A percentile compares a stretch with the other conserved stretches of the same genome.
Evolutionary conservation across 2,797 vertebrate species (phyloP).

Genomic region (Gymnodraco acuticeps): DNA sequence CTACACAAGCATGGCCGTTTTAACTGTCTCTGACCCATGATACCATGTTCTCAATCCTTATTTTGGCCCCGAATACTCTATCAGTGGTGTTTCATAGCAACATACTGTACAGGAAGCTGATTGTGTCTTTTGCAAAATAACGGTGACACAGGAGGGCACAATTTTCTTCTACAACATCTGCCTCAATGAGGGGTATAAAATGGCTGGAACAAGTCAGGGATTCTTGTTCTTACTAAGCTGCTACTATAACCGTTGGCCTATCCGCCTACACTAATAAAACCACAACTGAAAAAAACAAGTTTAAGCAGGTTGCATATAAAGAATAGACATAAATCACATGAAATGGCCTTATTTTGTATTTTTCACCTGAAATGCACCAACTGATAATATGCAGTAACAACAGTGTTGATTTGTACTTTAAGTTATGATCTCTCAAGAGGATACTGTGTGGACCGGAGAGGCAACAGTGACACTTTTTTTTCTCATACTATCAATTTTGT

Average conservation of each 20-base stretch:
- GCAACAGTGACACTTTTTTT: conserved; percentile 42
- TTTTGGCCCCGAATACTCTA: background rate
- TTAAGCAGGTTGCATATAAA: conserved; percentile 3
- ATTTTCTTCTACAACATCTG: background rate
- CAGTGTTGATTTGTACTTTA: conserved; percentile 26
- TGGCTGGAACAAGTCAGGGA: background rate
- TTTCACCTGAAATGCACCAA: background rate
- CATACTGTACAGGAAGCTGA: background rate
- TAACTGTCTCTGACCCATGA: background rate
- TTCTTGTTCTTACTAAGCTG: conserved; percentile 25
- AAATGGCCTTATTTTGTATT: background rate
- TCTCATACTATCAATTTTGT: conserved; percentile 26
- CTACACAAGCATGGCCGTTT: background rate
- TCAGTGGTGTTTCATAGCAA: background rate
- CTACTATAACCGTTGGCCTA: background rate
- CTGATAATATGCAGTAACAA: background rate
- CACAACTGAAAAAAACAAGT: conserved; percentile 22
- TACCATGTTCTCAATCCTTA: background rate
- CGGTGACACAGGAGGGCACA: too few species aligned
- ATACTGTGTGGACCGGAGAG: conserved; percentile 40
- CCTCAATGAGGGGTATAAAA: background rate
- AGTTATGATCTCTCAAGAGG: conserved; percentile 45
- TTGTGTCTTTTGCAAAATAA: background rate
- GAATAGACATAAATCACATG: background rate
- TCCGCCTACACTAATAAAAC: conserved; percentile 19